Percentiles rank a stretch among this genome's conserved stretches.
These are phyloP conservation scores for Myotis myotis DNA, from an alignment of 2,797 vertebrate genomes.

Conservation along the genomic window DNA sequence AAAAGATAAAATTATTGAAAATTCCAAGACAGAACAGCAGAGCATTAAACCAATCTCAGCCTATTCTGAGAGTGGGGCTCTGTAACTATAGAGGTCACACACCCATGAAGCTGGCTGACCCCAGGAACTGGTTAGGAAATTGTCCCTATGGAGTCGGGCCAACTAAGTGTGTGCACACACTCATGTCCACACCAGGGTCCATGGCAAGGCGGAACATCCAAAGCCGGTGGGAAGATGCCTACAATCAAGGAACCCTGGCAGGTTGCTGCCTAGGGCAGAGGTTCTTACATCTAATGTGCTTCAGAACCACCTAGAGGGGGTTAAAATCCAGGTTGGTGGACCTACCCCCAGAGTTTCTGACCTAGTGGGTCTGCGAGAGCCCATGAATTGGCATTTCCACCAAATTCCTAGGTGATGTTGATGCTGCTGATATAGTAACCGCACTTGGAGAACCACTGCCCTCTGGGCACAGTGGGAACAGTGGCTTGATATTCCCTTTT, in stretches of 20 bases:
- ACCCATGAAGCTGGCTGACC: not conserved
- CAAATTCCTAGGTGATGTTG: not conserved
- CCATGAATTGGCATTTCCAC: not conserved
- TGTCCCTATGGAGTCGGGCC: not conserved
- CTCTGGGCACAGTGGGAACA: rapidly evolving
- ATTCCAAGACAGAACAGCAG: not conserved
- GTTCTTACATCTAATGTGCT: too few relatives aligned
- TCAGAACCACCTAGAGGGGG: too few relatives aligned
- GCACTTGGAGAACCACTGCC: not conserved
- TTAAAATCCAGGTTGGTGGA: not conserved
- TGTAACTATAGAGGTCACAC: not conserved
- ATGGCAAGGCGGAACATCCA: not conserved
- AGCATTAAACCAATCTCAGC: not conserved
- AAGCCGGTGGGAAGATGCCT: not conserved
- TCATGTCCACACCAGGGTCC: not conserved
- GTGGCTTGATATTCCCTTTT: not conserved
- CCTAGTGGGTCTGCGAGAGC: rapidly evolving
- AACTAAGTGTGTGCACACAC: too few relatives aligned
- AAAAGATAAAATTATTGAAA: not conserved
- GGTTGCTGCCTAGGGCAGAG: not conserved
- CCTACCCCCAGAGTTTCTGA: not conserved
- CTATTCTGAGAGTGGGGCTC: not conserved
- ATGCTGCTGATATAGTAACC: too few relatives aligned
- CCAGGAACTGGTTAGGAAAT: not conserved
- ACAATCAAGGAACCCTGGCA: too few relatives aligned